phyloP scores from a whole-genome alignment of 1,140 invertebrate species.

The Meloidogyne exigua region DNA sequence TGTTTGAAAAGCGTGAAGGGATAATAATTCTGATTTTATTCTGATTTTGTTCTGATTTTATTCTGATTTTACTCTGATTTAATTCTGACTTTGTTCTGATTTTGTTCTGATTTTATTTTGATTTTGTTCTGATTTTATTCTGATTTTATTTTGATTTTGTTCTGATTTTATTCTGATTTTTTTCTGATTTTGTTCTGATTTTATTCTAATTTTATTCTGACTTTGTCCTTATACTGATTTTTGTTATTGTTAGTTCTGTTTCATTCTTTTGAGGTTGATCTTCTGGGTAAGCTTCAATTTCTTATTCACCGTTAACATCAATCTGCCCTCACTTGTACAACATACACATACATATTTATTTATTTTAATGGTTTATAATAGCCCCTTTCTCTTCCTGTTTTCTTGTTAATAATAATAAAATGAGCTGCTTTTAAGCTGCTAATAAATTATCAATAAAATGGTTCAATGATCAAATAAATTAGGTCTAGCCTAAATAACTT shows the following conservation, averaged over 20 bases:
- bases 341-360: neutral
- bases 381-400: neutral
- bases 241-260: neutral
- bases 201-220: too few species aligned
- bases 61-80: too few species aligned
- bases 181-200: neutral
- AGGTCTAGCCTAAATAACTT: neutral
- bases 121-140: neutral
- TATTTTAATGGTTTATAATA: slow-evolving; percentile 5
- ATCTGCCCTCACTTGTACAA: neutral
- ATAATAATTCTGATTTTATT: neutral
- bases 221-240: neutral
- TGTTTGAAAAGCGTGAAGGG: too few species aligned
- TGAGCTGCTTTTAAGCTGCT: neutral
- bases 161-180: too few species aligned
- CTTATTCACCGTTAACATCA: neutral
- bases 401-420: slow-evolving; percentile 3
- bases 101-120: too few species aligned
- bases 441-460: neutral
- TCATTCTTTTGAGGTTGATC: neutral
- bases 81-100: neutral
- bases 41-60: neutral
- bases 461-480: neutral
- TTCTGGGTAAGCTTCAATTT: neutral
- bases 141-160: neutral